Conservation (phyloP, 2,113 vertebrate species). For the Petrocephalus microphthalmus region DNA sequence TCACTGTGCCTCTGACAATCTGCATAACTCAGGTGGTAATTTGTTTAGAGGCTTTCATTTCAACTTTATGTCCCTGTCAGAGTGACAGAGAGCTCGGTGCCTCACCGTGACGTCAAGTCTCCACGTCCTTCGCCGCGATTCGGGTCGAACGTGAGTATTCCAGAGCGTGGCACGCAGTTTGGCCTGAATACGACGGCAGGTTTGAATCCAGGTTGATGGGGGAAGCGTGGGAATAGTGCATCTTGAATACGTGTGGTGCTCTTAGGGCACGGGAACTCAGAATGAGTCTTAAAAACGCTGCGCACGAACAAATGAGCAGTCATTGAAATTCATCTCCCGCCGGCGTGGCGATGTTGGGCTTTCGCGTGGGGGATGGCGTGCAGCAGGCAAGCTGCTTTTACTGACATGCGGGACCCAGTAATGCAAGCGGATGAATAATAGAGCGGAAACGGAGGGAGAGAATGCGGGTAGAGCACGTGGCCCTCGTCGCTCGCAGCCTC, state of each 20-base stretch:
- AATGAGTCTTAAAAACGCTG: neutral
- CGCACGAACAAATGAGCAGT: neutral
- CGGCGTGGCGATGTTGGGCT: neutral
- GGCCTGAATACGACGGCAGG: neutral
- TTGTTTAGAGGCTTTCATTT: neutral
- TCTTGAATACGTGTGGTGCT: neutral
- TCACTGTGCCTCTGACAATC: neutral
- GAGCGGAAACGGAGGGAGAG: neutral
- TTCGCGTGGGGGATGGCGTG: neutral
- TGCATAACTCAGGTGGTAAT: neutral
- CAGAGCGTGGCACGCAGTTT: neutral
- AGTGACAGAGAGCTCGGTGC: neutral
- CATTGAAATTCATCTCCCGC: slow-evolving; percentile 4
- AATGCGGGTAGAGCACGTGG: neutral
- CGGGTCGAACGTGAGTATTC: neutral
- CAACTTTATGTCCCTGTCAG: neutral
- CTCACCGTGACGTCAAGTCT: neutral
- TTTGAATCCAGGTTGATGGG: neutral
- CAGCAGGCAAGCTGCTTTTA: neutral
- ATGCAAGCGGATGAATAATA: neutral
- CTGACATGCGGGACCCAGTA: neutral
- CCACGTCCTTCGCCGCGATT: neutral
- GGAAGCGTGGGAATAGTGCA: neutral
- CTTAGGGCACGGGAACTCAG: neutral
- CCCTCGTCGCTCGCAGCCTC: neutral